Conservation (phyloP, 2,797 vertebrate genomes). For the Choloepus didactylus region DNA sequence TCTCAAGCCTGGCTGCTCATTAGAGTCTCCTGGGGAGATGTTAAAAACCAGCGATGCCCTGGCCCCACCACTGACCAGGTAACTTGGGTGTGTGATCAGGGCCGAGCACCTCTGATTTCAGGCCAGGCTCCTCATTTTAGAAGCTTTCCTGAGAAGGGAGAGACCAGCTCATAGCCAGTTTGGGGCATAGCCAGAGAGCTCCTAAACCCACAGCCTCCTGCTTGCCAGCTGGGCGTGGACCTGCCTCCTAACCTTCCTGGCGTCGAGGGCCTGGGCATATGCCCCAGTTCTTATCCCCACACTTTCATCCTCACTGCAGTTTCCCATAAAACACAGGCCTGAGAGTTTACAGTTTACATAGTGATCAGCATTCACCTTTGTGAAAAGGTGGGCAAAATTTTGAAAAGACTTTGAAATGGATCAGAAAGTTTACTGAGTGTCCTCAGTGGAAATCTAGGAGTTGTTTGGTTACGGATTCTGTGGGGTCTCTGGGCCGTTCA, state of each 20-base stretch:
- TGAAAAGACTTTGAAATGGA: background rate
- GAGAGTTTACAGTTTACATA: rapidly evolving
- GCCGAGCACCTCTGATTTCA: background rate
- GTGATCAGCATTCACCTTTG: background rate
- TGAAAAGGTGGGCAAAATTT: background rate
- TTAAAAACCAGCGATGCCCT: background rate
- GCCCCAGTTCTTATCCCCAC: background rate
- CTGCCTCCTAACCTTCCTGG: background rate
- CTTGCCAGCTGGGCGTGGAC: background rate
- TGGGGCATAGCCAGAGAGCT: background rate
- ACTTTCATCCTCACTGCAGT: rapidly evolving
- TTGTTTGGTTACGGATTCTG: rapidly evolving
- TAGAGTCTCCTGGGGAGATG: background rate
- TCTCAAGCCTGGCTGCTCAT: background rate
- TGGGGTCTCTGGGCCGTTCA: background rate
- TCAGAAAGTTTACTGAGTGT: background rate
- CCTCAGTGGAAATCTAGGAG: background rate
- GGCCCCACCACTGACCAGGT: no score
- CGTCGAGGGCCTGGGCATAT: rapidly evolving
- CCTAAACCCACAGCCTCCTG: background rate
- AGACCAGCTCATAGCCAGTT: background rate
- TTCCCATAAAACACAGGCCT: background rate
- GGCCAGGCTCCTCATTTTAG: background rate
- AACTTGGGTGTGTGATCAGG: background rate
- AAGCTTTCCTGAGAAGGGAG: background rate